A percentile compares a stretch with the other conserved stretches of the same genome.
phyloP scores from a whole-genome alignment of 1,140 invertebrate genomes.

The Calliphora vicina region DNA sequence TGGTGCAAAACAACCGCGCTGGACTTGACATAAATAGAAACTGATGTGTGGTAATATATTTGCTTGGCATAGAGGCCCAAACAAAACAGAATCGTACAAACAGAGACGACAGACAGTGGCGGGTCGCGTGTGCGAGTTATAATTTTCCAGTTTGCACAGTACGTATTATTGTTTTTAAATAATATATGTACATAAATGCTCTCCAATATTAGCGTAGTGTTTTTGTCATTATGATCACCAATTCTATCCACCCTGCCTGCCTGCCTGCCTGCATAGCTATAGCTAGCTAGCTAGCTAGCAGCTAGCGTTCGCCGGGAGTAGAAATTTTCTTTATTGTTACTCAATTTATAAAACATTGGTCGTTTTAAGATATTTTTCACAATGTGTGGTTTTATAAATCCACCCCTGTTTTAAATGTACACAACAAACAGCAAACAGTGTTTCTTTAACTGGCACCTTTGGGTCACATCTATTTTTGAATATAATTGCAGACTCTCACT shows the following conservation, averaged over 20 bases:
- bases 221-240: not conserved
- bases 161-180: no score
- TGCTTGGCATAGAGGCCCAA: slow-evolving; percentile 20
- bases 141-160: not conserved
- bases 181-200: no score
- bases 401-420: not conserved
- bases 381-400: not conserved
- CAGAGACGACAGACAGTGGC: not conserved
- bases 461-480: not conserved
- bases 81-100: slow-evolving; percentile 7
- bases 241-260: not conserved
- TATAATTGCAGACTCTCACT: not conserved
- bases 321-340: not conserved
- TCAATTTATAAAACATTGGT: not conserved
- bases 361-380: not conserved
- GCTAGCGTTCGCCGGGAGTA: not conserved
- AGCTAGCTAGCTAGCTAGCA: no score
- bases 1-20: slow-evolving; percentile 20
- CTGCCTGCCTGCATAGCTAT: no score
- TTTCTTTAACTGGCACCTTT: not conserved
- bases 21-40: slow-evolving; percentile 33
- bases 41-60: slow-evolving; percentile 30
- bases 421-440: not conserved
- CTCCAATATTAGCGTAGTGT: not conserved
- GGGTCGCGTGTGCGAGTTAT: not conserved